Evolutionary conservation across 2,797 vertebrate genomes (phyloP).

Genomic region (Sarcoramphus papa): DNA sequence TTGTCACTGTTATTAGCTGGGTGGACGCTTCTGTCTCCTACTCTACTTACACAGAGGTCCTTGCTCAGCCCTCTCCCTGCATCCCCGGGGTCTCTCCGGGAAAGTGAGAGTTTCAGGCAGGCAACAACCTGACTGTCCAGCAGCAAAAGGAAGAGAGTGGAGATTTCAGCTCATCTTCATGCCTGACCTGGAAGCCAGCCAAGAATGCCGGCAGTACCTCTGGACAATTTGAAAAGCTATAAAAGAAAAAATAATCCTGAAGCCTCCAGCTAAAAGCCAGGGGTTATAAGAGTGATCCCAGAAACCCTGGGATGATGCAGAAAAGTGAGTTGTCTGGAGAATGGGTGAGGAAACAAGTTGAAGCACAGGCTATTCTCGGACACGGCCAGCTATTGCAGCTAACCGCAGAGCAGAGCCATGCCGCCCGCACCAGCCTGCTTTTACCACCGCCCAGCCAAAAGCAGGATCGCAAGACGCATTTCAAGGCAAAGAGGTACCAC

Average conservation of each 20-base stretch:
- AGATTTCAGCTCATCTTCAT: neutral
- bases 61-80: neutral
- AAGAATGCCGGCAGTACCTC: neutral
- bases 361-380: neutral
- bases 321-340: neutral
- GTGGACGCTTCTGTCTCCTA: neutral
- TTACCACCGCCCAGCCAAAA: neutral
- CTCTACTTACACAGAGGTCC: neutral
- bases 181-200: neutral
- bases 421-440: neutral
- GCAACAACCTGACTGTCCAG: neutral
- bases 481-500: neutral
- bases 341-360: neutral
- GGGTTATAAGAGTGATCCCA: neutral
- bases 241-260: neutral
- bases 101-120: neutral
- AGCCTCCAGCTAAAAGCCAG: neutral
- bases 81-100: neutral
- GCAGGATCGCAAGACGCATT: neutral
- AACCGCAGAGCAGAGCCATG: neutral
- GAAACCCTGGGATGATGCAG: neutral
- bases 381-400: rapidly evolving
- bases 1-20: neutral
- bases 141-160: neutral
- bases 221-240: neutral